phyloP scores from a whole-genome alignment of 2,888 invertebrate genomes.

The Drosophila sordidapex region DNA sequence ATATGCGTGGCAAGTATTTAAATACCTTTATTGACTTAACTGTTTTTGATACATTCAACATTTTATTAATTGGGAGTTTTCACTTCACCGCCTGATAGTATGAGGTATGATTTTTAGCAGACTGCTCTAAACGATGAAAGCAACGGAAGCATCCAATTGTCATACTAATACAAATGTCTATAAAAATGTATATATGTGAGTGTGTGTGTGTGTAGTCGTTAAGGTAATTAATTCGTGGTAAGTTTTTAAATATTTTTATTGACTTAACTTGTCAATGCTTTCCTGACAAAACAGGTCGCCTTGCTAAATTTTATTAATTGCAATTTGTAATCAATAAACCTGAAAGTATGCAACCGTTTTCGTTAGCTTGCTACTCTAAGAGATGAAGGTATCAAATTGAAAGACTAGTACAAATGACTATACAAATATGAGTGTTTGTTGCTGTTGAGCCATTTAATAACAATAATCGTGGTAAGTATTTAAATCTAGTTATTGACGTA shows the following conservation, averaged over 20 bases:
- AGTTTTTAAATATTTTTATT: background rate
- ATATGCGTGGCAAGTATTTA: slow-evolving; percentile 46
- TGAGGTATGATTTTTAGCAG: slow-evolving; percentile 30
- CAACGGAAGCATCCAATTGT: background rate
- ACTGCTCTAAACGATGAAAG: background rate
- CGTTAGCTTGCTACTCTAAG: background rate
- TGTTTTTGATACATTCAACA: slow-evolving; percentile 18
- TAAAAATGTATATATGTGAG: background rate
- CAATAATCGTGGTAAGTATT: background rate
- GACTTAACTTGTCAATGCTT: background rate
- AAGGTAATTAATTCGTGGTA: background rate
- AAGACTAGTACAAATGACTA: too few relatives aligned
- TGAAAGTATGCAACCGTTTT: background rate
- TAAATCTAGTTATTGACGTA: background rate
- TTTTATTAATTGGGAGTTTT: slow-evolving; percentile 34
- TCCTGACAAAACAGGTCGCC: background rate
- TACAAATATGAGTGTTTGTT: background rate
- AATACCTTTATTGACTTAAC: slow-evolving; percentile 41
- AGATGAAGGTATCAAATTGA: background rate
- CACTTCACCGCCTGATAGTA: slow-evolving; percentile 28
- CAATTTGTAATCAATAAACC: too few relatives aligned
- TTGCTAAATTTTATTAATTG: background rate
- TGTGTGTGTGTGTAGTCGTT: background rate
- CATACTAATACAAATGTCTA: background rate
- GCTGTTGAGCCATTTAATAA: background rate